A percentile compares a stretch with the other conserved stretches of the same genome.
Conservation (phyloP, 2,797 vertebrate genomes). For the Eospalax fontanierii region DNA sequence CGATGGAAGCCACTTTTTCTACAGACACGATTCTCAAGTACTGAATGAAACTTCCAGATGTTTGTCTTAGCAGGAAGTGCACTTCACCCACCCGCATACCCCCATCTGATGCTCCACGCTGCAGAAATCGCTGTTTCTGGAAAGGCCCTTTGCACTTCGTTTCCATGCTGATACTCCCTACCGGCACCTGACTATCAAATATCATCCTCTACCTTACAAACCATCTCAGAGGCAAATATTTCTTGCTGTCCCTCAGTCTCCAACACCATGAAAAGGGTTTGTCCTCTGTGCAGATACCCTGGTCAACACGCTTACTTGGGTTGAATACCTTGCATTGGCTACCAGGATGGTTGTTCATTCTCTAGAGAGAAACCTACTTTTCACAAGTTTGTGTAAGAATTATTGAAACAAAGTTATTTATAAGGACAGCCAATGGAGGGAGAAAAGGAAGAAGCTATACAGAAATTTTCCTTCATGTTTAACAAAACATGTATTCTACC, state of each 20-base stretch:
- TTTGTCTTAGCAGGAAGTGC: not conserved
- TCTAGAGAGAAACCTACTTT: not conserved
- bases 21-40: not conserved
- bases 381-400: not conserved
- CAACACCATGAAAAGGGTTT: too few relatives aligned
- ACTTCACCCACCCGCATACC: not conserved
- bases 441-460: not conserved
- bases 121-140: fast-evolving
- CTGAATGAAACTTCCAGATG: not conserved
- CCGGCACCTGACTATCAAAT: not conserved
- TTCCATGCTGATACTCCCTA: too few relatives aligned
- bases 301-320: not conserved
- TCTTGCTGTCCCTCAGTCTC: not conserved
- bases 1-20: not conserved
- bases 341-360: not conserved
- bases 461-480: conserved; percentile 20
- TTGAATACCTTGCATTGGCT: not conserved
- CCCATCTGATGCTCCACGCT: not conserved
- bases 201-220: not conserved
- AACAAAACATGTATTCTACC: not conserved
- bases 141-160: not conserved
- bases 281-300: too few relatives aligned
- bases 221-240: not conserved
- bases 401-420: not conserved
- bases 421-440: not conserved